These are phyloP conservation scores for Oostethus manadensis DNA, from an alignment of 2,113 vertebrate species.

Conservation along the genomic window DNA sequence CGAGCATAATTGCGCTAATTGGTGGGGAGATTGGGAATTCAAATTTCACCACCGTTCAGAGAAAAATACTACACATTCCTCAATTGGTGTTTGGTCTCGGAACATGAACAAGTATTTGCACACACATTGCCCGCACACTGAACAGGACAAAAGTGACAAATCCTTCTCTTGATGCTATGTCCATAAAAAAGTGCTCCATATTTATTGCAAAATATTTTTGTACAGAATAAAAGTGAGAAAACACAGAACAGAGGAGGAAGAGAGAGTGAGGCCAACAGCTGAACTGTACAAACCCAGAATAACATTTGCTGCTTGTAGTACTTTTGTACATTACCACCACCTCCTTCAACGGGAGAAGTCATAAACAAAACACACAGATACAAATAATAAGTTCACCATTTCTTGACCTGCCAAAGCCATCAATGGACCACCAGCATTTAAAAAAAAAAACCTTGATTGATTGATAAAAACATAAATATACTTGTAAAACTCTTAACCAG, in stretches of 20 bases:
- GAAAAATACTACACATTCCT: too few relatives aligned
- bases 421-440: not conserved
- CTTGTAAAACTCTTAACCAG: conserved; percentile 50
- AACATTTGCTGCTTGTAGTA: conserved; percentile 65
- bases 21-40: not conserved
- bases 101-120: too few relatives aligned
- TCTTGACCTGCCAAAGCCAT: conserved; percentile 40
- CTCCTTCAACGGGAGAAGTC: conserved; percentile 24
- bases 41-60: too few relatives aligned
- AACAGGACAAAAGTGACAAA: not conserved
- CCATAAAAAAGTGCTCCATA: conserved; percentile 76
- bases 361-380: conserved; percentile 7
- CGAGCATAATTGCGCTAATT: too few relatives aligned
- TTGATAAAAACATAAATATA: conserved; percentile 53
- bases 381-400: conserved; percentile 21
- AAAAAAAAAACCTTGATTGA: conserved; percentile 25
- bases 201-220: conserved; percentile 82
- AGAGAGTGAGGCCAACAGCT: conserved; percentile 78
- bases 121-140: not conserved
- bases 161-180: conserved; percentile 4
- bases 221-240: conserved; percentile 76
- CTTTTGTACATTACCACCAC: conserved; percentile 48
- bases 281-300: conserved; percentile 72
- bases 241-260: conserved; percentile 62
- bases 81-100: too few relatives aligned